A percentile compares a stretch with the other conserved stretches of the same genome.
These are phyloP conservation scores for Cephus rjabovi DNA, from an alignment of 2,888 invertebrate species.

Conservation along the genomic window DNA sequence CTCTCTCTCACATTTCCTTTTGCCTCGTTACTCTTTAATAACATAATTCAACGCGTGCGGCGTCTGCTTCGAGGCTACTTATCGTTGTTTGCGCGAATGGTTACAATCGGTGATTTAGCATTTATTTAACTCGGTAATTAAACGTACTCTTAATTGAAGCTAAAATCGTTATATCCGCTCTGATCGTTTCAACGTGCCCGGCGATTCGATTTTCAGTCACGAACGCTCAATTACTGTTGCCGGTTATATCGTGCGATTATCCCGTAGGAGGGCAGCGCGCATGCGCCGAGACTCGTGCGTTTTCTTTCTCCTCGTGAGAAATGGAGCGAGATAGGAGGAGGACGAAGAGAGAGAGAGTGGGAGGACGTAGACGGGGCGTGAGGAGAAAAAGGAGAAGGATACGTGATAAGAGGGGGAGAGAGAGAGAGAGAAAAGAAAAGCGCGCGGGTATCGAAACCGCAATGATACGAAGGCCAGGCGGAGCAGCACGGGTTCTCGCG, in stretches of 20 bases:
- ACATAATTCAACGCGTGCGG: no score
- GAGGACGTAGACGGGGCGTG: not conserved
- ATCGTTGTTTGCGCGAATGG: not conserved
- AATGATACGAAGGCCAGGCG: not conserved
- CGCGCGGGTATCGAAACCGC: not conserved
- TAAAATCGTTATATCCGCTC: not conserved
- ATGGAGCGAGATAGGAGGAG: not conserved
- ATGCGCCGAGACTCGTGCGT: not conserved
- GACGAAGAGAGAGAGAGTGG: no score
- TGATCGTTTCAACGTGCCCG: not conserved
- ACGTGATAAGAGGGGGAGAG: rapidly evolving
- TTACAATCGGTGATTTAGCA: not conserved
- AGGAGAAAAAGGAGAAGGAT: not conserved
- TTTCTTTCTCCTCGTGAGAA: not conserved
- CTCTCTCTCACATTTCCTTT: not conserved
- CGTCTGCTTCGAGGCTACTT: not conserved
- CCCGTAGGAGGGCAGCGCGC: not conserved
- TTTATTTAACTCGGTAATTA: not conserved
- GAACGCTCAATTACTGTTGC: not conserved
- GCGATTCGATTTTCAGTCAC: not conserved
- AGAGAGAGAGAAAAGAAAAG: not conserved
- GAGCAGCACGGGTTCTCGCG: not conserved
- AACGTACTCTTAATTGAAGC: not conserved
- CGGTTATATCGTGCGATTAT: not conserved
- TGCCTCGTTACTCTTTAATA: not conserved